phyloP scores from a whole-genome alignment of 2,888 invertebrate genomes.

The Caenorhabditis japonica region DNA sequence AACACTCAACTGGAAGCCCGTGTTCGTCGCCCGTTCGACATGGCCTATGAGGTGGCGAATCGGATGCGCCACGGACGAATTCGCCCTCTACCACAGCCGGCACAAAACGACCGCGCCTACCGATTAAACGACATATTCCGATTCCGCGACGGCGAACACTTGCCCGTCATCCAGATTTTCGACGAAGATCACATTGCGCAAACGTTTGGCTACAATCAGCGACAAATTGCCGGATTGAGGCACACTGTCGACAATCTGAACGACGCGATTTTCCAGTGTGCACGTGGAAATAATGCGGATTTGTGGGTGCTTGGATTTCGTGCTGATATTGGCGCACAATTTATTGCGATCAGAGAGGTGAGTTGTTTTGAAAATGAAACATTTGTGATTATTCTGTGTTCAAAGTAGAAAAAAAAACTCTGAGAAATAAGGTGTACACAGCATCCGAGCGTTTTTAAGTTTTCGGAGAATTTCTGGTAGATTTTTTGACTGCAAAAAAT shows the following conservation, averaged over 20 bases:
- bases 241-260: not conserved
- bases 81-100: not conserved
- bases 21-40: not conserved
- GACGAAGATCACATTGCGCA: not conserved
- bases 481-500: no score
- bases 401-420: no score
- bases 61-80: not conserved
- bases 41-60: not conserved
- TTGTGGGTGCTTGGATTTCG: constrained; percentile 13
- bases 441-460: no score
- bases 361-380: not conserved
- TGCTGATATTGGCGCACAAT: not conserved
- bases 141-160: not conserved
- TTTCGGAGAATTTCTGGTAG: no score
- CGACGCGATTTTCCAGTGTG: not conserved
- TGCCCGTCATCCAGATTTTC: not conserved
- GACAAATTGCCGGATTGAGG: not conserved
- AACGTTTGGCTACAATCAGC: not conserved
- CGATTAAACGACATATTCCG: not conserved
- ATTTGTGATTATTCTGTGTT: no score
- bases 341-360: constrained; percentile 6
- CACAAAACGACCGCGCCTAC: not conserved
- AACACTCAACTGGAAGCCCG: not conserved
- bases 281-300: not conserved
- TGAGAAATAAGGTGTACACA: no score